Percentiles rank a stretch among this genome's conserved stretches.
phyloP scores from a whole-genome alignment of 2,113 vertebrate genomes.

The Oplegnathus fasciatus region DNA sequence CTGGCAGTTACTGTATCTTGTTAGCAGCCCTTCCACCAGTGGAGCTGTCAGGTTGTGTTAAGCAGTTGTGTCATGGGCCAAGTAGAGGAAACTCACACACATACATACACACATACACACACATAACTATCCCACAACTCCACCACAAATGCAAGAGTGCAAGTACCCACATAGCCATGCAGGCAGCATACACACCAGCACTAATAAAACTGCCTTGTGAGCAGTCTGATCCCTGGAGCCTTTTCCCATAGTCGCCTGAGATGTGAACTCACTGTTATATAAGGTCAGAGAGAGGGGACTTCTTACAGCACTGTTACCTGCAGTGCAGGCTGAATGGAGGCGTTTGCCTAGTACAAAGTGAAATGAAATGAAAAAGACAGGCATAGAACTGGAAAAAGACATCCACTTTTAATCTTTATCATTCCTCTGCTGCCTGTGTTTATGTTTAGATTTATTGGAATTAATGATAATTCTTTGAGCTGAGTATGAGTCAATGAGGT shows the following conservation, averaged over 20 bases:
- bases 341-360: neutral
- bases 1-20: constrained; percentile 40
- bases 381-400: neutral
- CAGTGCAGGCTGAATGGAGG: neutral
- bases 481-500: neutral
- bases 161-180: constrained; percentile 3
- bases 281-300: constrained; percentile 13
- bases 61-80: constrained; percentile 23
- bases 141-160: constrained; percentile 8
- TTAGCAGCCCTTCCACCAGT: constrained; percentile 56
- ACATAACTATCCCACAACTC: constrained; percentile 4
- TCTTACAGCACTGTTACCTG: constrained; percentile 28
- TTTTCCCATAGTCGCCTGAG: constrained; percentile 8
- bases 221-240: constrained; percentile 36
- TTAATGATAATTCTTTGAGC: neutral
- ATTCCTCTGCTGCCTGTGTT: neutral
- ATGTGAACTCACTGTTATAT: constrained; percentile 30
- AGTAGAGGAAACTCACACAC: constrained; percentile 24
- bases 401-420: neutral
- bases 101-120: neutral
- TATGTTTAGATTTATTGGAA: neutral
- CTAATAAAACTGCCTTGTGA: constrained; percentile 31
- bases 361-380: constrained; percentile 1
- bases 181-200: constrained; percentile 7
- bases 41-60: constrained; percentile 60